These are phyloP conservation scores for Montipora capricornis DNA, from an alignment of 64 coral and sea anemone genomes.

Conservation along the genomic window DNA sequence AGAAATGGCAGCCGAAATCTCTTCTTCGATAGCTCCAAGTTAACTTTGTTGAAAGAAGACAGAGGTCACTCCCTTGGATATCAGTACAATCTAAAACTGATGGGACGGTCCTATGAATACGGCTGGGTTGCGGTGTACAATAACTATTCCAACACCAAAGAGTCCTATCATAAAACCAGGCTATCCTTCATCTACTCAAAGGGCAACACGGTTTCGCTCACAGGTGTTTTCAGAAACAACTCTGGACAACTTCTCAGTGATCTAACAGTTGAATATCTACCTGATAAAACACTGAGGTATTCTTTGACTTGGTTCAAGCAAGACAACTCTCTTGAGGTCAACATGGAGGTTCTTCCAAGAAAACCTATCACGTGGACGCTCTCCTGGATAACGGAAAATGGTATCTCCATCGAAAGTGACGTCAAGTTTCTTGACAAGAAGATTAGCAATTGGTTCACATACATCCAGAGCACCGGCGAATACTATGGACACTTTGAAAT, in stretches of 20 bases:
- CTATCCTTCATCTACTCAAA: slow-evolving; percentile 64
- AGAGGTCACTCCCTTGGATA: slow-evolving; percentile 52
- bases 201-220: slow-evolving; percentile 74
- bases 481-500: slow-evolving; percentile 77
- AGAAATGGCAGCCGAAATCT: slow-evolving; percentile 78
- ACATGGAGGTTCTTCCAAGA: slow-evolving; percentile 61
- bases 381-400: slow-evolving; percentile 64
- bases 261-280: slow-evolving; percentile 81
- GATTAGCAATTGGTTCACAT: slow-evolving; percentile 72
- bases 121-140: slow-evolving; percentile 74
- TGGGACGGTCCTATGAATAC: slow-evolving; percentile 66
- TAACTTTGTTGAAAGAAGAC: slow-evolving; percentile 57
- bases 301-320: slow-evolving; percentile 80
- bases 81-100: slow-evolving; percentile 34
- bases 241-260: slow-evolving; percentile 34
- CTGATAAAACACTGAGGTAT: slow-evolving; percentile 71
- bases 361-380: slow-evolving; percentile 52
- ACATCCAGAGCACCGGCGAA: slow-evolving; percentile 27
- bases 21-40: slow-evolving; percentile 46
- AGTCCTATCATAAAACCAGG: slow-evolving; percentile 67
- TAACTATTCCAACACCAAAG: slow-evolving; percentile 62
- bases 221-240: slow-evolving; percentile 57
- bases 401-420: slow-evolving; percentile 37
- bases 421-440: slow-evolving; percentile 54
- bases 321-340: slow-evolving; percentile 53